phyloP scores from a whole-genome alignment of 2,888 invertebrate species.

The Parasteatoda lunata region DNA sequence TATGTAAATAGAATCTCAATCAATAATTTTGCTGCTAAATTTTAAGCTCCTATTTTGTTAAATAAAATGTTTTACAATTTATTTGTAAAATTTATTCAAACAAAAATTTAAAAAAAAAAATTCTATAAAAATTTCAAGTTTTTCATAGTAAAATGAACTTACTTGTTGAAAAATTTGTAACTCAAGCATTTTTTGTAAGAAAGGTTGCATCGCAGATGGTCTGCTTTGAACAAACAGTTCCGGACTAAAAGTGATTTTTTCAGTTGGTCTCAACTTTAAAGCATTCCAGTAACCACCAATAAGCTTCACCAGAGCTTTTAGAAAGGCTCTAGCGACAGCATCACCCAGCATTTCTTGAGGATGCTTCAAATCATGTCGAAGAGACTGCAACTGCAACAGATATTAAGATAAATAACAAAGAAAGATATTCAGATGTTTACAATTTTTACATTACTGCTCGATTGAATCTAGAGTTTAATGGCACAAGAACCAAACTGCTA shows the following conservation, averaged over 20 bases:
- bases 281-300: constrained; percentile 97
- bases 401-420: neutral
- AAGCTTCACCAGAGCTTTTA: constrained; percentile 90
- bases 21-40: neutral
- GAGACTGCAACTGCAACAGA: constrained; percentile 79
- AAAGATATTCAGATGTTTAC: no score
- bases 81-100: neutral
- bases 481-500: no score
- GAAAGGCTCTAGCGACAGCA: constrained; percentile 92
- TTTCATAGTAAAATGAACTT: neutral
- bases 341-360: constrained; percentile 88
- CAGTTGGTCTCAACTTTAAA: constrained; percentile 77
- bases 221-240: constrained; percentile 92
- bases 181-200: constrained; percentile 90
- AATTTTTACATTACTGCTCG: no score
- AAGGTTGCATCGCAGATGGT: constrained; percentile 88
- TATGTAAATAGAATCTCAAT: neutral
- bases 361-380: constrained; percentile 85
- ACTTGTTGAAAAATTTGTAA: constrained; percentile 96
- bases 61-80: neutral
- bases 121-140: neutral
- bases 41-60: neutral
- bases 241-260: constrained; percentile 85
- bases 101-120: neutral
- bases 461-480: no score